phyloP scores from a whole-genome alignment of 2,797 vertebrate genomes.

The Cyprinodon diabolis region DNA sequence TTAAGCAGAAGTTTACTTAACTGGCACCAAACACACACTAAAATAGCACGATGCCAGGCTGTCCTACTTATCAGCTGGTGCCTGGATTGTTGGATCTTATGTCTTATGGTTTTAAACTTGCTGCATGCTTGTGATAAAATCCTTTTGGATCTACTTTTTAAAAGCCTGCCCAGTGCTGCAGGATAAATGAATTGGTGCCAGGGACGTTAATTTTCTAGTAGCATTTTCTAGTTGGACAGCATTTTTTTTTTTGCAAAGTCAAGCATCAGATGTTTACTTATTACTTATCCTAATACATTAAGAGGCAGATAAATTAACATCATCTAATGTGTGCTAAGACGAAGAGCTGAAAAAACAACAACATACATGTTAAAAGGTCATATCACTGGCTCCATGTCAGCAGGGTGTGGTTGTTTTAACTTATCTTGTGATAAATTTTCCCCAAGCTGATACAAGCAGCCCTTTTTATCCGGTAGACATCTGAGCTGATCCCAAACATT shows the following conservation, averaged over 20 bases:
- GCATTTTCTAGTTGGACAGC: slow-evolving; percentile 27
- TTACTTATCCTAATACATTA: slow-evolving; percentile 38
- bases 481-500: neutral
- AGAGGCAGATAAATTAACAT: neutral
- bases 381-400: neutral
- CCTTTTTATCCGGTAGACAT: neutral
- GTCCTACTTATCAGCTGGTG: slow-evolving; percentile 56
- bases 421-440: neutral
- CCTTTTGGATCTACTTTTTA: slow-evolving; percentile 35
- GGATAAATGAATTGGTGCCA: slow-evolving; percentile 59
- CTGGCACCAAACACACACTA: slow-evolving; percentile 31
- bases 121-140: slow-evolving; percentile 35
- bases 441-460: neutral
- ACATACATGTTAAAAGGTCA: neutral
- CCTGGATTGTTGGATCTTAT: slow-evolving; percentile 47
- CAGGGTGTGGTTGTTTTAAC: neutral
- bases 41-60: slow-evolving; percentile 44
- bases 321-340: neutral
- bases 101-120: slow-evolving; percentile 52
- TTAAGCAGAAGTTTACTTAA: slow-evolving; percentile 37
- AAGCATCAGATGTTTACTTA: slow-evolving; percentile 28
- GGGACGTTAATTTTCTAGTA: slow-evolving; percentile 33
- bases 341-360: neutral
- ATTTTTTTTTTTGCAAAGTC: slow-evolving; percentile 53
- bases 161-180: slow-evolving; percentile 46